phyloP scores from a whole-genome alignment of 1,140 invertebrate species.

The Drosophila ohnishii region DNA sequence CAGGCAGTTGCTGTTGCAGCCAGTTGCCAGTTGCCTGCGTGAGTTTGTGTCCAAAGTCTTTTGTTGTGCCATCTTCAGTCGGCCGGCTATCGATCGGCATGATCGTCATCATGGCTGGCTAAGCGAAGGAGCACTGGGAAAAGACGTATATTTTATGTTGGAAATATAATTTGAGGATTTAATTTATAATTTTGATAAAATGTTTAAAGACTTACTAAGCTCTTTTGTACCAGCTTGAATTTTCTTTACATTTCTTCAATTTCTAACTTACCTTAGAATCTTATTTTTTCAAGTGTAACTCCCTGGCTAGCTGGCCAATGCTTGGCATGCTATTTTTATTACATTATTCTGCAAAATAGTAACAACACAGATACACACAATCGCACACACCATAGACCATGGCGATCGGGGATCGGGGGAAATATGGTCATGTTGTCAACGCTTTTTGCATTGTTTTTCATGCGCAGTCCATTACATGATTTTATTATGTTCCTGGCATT shows the following conservation, averaged over 20 bases:
- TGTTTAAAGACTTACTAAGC: too few species aligned
- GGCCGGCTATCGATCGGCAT: conserved; percentile 73
- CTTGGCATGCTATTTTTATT: conserved; percentile 80
- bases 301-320: conserved; percentile 50
- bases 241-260: not conserved
- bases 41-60: conserved; percentile 81
- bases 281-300: conserved; percentile 27
- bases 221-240: not conserved
- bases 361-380: conserved; percentile 64
- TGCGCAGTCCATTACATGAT: conserved; percentile 80
- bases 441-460: conserved; percentile 80
- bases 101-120: conserved; percentile 70
- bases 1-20: conserved; percentile 55
- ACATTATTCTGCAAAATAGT: conserved; percentile 81
- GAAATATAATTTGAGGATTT: not conserved
- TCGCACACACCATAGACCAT: not conserved
- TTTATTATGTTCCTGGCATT: conserved; percentile 81
- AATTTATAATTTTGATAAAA: too few species aligned
- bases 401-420: conserved; percentile 1
- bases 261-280: not conserved
- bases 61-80: conserved; percentile 72
- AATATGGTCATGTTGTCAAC: conserved; percentile 69
- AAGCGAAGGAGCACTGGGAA: conserved; percentile 9
- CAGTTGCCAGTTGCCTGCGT: conserved; percentile 60
- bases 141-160: not conserved